Conservation (phyloP, 2,888 invertebrate species). For the Bedellia somnulentella region DNA sequence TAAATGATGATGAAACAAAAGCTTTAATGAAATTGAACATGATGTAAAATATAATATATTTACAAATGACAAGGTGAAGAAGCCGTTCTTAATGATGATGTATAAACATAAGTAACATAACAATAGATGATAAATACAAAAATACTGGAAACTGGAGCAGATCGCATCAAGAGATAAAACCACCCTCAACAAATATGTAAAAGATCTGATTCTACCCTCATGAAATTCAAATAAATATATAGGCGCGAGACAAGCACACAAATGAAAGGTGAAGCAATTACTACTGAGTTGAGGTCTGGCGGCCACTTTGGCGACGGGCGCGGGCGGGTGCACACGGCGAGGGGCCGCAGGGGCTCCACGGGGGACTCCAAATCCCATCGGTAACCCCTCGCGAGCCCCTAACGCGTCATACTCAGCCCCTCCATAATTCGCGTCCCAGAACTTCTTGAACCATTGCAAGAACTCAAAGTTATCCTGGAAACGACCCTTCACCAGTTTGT, state of each 20-base stretch:
- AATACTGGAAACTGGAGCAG: no score
- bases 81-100: no score
- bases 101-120: no score
- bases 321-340: constrained; percentile 38
- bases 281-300: constrained; percentile 67
- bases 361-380: constrained; percentile 77
- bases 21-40: no score
- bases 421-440: constrained; percentile 98
- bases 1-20: no score
- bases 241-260: constrained; percentile 3
- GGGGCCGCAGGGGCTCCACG: constrained; percentile 54
- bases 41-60: no score
- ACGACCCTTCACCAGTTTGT: constrained; percentile 94
- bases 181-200: no score
- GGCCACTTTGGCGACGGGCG: constrained; percentile 58
- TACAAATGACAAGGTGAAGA: no score
- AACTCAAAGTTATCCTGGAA: constrained; percentile 99
- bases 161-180: no score
- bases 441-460: constrained; percentile 99
- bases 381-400: constrained; percentile 81
- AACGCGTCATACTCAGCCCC: constrained; percentile 92
- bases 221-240: no score
- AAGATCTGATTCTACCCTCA: no score
- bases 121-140: no score
- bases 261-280: constrained; percentile 24